These are phyloP conservation scores for Geopemphigus sp. DNA, from an alignment of 1,140 invertebrate species.

Conservation along the genomic window DNA sequence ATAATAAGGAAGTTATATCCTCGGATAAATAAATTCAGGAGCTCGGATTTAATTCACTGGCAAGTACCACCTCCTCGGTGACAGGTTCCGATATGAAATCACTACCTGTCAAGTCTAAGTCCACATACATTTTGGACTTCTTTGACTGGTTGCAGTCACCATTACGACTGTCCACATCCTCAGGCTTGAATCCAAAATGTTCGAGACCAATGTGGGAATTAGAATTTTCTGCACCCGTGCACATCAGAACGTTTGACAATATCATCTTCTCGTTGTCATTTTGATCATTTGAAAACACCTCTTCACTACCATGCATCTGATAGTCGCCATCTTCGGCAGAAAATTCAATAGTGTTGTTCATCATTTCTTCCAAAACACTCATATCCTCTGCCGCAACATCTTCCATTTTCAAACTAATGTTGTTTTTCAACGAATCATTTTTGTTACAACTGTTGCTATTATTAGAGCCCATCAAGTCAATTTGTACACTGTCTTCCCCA, in stretches of 20 bases:
- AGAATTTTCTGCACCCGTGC: constrained; percentile 34
- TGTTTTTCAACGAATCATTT: constrained; percentile 11
- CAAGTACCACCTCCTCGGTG: constrained; percentile 34
- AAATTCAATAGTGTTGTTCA: constrained; percentile 46
- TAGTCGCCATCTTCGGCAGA: constrained; percentile 36
- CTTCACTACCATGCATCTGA: constrained; percentile 44
- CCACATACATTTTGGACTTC: constrained; percentile 42
- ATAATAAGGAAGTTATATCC: constrained; percentile 22
- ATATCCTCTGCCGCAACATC: constrained; percentile 35
- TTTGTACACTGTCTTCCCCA: constrained; percentile 27
- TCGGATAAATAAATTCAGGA: constrained; percentile 46
- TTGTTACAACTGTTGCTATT: constrained; percentile 6
- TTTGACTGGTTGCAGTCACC: constrained; percentile 37
- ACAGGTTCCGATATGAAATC: constrained; percentile 45
- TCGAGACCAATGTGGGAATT: constrained; percentile 24
- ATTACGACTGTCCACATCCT: constrained; percentile 13
- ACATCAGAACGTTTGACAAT: constrained; percentile 40
- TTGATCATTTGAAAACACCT: constrained; percentile 43
- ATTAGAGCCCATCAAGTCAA: constrained; percentile 23
- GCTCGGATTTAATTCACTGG: constrained; percentile 35
- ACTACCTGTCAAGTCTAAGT: constrained; percentile 34
- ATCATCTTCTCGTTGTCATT: constrained; percentile 47
- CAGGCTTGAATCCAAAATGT: constrained; percentile 37
- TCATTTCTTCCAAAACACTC: constrained; percentile 45
- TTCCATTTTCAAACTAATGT: not conserved